A percentile compares a stretch with the other conserved stretches of the same genome.
These are phyloP conservation scores for Drosophila kikkawai DNA, from an alignment of 1,140 invertebrate species.

Conservation along the genomic window DNA sequence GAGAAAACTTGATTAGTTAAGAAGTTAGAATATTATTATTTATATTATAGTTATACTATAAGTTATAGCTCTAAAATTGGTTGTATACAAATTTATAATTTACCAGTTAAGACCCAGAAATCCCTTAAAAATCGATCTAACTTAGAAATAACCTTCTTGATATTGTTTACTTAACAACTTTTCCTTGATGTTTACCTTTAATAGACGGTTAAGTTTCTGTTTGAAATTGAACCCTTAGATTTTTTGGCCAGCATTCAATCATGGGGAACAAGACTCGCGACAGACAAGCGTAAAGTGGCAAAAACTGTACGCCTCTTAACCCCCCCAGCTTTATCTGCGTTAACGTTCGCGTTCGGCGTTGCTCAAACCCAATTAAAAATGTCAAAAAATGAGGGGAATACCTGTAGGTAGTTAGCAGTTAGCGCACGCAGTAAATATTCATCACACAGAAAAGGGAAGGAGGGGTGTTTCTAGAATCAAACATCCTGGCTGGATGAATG, in stretches of 20 bases:
- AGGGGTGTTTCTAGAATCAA: conserved; percentile 4
- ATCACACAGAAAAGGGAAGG: conserved; percentile 50
- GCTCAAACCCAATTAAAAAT: conserved; percentile 84
- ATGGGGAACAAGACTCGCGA: conserved; percentile 21
- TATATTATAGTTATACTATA: neutral
- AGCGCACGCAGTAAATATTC: conserved; percentile 83
- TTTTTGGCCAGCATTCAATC: conserved; percentile 28
- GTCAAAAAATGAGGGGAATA: conserved; percentile 78
- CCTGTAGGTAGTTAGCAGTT: conserved; percentile 84
- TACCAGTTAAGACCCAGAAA: neutral
- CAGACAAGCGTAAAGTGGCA: conserved; percentile 59
- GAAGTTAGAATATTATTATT: neutral
- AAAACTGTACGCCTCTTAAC: conserved; percentile 39
- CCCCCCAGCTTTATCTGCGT: conserved; percentile 4
- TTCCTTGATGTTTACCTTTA: conserved; percentile 15
- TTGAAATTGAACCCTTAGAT: conserved; percentile 23
- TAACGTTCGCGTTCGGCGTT: conserved; percentile 15
- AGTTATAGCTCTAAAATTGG: neutral
- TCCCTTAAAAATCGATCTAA: neutral
- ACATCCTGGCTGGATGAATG: conserved; percentile 21
- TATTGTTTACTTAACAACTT: neutral
- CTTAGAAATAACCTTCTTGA: neutral
- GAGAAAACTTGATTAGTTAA: conserved; percentile 13
- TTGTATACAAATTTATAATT: too few relatives aligned
- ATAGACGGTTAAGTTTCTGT: conserved; percentile 44